These are phyloP conservation scores for Castor canadensis DNA, from an alignment of 2,113 vertebrate genomes.

Conservation along the genomic window DNA sequence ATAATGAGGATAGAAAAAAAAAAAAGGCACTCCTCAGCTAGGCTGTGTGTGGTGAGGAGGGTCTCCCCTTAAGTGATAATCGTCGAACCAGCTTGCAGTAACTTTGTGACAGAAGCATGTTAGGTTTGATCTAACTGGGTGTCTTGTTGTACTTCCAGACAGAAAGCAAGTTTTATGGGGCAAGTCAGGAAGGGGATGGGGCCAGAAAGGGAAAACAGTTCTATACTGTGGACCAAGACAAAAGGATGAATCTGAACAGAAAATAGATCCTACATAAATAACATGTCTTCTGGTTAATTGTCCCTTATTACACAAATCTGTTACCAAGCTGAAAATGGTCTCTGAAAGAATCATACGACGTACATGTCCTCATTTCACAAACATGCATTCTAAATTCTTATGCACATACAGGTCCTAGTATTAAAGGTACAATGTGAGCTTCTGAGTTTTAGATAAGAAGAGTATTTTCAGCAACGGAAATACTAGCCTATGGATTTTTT, in stretches of 20 bases:
- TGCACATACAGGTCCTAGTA: neutral
- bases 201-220: neutral
- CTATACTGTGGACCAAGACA: neutral
- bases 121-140: conserved; percentile 87
- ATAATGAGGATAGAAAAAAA: conserved; percentile 85
- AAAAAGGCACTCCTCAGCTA: conserved; percentile 79
- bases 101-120: conserved; percentile 69
- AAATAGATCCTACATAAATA: neutral
- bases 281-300: conserved; percentile 7
- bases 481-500: neutral
- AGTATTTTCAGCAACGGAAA: neutral
- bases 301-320: conserved; percentile 9
- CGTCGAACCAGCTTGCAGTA: conserved; percentile 75
- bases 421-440: neutral
- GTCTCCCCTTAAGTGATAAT: conserved; percentile 75
- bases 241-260: conserved; percentile 34
- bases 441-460: conserved; percentile 27
- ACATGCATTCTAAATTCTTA: conserved; percentile 5
- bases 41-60: conserved; percentile 72
- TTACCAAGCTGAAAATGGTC: neutral
- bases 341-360: conserved; percentile 9
- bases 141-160: conserved; percentile 89
- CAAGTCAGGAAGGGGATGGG: neutral
- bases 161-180: conserved; percentile 65
- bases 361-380: conserved; percentile 11